These are phyloP conservation scores for Tachystola acroxantha DNA, from an alignment of 2,888 invertebrate species.

Conservation along the genomic window DNA sequence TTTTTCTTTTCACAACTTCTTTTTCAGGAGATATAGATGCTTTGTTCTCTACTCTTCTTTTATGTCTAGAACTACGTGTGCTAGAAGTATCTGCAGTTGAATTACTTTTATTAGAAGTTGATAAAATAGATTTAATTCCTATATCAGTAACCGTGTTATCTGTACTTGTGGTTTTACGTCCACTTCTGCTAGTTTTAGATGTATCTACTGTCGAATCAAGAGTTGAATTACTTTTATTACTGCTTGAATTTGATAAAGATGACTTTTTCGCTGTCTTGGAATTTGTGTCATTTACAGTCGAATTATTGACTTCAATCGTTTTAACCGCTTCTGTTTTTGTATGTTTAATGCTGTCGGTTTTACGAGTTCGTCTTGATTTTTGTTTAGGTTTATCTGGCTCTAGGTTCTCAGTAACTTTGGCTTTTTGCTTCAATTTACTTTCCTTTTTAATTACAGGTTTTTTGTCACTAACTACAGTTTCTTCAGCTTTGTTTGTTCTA, in stretches of 20 bases:
- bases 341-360: slow-evolving; percentile 4
- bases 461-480: slow-evolving; percentile 4
- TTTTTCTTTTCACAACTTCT: slow-evolving; percentile 20
- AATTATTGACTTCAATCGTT: slow-evolving; percentile 8
- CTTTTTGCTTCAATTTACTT: slow-evolving; percentile 6
- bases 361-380: slow-evolving; percentile 4
- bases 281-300: slow-evolving; percentile 8
- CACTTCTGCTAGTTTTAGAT: slow-evolving; percentile 3
- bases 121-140: background rate
- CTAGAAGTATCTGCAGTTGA: slow-evolving; percentile 6
- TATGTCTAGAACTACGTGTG: slow-evolving; percentile 14
- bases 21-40: slow-evolving; percentile 8
- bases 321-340: slow-evolving; percentile 12
- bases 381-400: slow-evolving; percentile 1
- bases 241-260: no score
- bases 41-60: slow-evolving; percentile 8
- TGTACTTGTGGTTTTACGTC: no score
- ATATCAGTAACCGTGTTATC: no score
- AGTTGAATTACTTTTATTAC: slow-evolving; percentile 7
- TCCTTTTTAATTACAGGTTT: slow-evolving; percentile 7
- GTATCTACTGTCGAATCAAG: slow-evolving; percentile 4
- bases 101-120: background rate
- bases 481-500: slow-evolving; percentile 5
- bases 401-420: background rate
- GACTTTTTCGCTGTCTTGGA: background rate